phyloP scores from a whole-genome alignment of 2,113 vertebrate species.

The Pedetes capensis region DNA sequence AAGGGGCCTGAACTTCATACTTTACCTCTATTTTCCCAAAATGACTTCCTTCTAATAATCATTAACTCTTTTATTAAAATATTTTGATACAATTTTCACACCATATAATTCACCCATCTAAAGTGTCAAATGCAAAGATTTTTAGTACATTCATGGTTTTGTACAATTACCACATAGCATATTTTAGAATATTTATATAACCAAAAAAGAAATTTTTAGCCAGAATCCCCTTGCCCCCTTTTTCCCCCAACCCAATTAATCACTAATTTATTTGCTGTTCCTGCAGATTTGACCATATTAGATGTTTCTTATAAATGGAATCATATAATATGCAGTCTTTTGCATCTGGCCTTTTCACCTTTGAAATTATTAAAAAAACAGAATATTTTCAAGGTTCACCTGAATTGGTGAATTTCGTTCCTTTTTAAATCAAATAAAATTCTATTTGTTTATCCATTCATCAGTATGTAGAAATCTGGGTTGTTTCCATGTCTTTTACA shows the following conservation, averaged over 20 bases:
- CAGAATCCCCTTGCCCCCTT: no score
- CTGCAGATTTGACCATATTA: neutral
- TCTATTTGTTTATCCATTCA: no score
- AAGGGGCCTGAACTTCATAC: neutral
- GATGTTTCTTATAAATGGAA: no score
- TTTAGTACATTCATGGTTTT: neutral
- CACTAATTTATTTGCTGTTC: neutral
- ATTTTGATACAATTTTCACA: neutral
- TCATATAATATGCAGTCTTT: no score
- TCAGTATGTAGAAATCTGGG: no score
- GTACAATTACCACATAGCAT: neutral
- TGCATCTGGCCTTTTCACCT: neutral
- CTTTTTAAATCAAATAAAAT: neutral
- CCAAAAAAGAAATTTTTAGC: neutral
- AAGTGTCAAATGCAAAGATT: neutral
- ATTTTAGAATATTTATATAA: constrained; percentile 14
- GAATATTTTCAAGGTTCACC: neutral
- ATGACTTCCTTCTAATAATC: neutral
- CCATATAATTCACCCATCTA: neutral
- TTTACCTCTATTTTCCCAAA: neutral
- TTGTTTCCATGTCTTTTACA: neutral
- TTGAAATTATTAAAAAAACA: neutral
- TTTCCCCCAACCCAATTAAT: neutral
- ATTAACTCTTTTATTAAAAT: neutral
- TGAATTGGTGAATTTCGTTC: neutral